Conservation (phyloP, 2,797 vertebrate species). For the Masticophis lateralis region DNA sequence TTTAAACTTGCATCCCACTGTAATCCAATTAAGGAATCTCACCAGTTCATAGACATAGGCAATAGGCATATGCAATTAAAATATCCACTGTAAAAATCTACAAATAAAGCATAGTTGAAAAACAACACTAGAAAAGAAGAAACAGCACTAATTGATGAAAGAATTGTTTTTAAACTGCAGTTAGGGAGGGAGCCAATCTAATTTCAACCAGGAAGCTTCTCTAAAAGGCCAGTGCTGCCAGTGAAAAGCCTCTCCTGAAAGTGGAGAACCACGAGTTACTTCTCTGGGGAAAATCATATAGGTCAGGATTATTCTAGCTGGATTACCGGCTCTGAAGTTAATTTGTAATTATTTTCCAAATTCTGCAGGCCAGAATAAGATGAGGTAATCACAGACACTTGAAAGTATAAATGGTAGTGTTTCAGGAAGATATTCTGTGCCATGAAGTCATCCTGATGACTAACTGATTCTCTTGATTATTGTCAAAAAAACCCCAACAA, state of each 20-base stretch:
- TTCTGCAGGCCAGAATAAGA: slow-evolving; percentile 15
- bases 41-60: not conserved
- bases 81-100: not conserved
- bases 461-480: slow-evolving; percentile 9
- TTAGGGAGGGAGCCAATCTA: not conserved
- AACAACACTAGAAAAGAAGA: not conserved
- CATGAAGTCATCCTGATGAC: slow-evolving; percentile 20
- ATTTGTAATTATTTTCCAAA: not conserved
- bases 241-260: not conserved
- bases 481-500: not conserved
- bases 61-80: not conserved
- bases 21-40: not conserved
- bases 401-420: not conserved
- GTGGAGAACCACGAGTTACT: not conserved
- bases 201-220: not conserved
- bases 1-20: not conserved
- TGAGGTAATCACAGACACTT: not conserved
- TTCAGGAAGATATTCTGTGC: slow-evolving; percentile 7
- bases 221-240: not conserved
- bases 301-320: not conserved
- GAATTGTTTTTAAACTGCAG: not conserved
- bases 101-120: not conserved
- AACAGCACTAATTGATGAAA: not conserved
- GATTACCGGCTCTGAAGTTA: not conserved
- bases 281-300: not conserved